phyloP scores from a whole-genome alignment of 2,113 vertebrate species.

The Ceuthmochares aereus region DNA sequence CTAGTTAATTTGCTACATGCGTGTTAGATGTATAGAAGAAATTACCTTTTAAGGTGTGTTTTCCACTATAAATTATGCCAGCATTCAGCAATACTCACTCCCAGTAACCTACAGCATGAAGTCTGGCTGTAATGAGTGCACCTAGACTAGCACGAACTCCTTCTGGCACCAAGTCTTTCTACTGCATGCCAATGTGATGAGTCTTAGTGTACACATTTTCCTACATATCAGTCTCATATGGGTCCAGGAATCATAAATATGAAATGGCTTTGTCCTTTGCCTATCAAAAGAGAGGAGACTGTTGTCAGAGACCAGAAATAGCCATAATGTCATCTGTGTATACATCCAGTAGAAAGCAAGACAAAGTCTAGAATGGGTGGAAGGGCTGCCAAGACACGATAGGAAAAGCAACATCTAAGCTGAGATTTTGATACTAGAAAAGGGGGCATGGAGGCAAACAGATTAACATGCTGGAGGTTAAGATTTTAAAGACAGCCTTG shows the following conservation, averaged over 20 bases:
- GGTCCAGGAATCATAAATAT: not conserved
- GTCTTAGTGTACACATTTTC: not conserved
- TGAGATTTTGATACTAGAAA: not conserved
- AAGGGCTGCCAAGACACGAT: not conserved
- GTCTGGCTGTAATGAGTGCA: not conserved
- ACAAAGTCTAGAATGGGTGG: not conserved
- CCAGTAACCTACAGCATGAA: not conserved
- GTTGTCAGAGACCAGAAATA: not conserved
- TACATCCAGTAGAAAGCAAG: constrained; percentile 6
- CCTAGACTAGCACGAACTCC: accelerated
- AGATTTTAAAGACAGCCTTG: not conserved
- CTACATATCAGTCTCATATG: not conserved
- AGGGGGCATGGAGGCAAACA: not conserved
- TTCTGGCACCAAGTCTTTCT: not conserved
- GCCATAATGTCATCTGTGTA: not conserved
- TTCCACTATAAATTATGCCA: not conserved
- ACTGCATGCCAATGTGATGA: not conserved
- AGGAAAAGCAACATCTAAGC: not conserved
- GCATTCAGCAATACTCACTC: not conserved
- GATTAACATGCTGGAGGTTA: not conserved
- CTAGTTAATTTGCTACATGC: not conserved
- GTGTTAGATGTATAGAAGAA: not conserved
- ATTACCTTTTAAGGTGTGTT: not conserved
- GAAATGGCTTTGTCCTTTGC: not conserved
- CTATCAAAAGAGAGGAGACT: not conserved